A percentile compares a stretch with the other conserved stretches of the same genome.
These are phyloP conservation scores for Strigamia crassipes DNA, from an alignment of 2,888 invertebrate species.

Conservation along the genomic window DNA sequence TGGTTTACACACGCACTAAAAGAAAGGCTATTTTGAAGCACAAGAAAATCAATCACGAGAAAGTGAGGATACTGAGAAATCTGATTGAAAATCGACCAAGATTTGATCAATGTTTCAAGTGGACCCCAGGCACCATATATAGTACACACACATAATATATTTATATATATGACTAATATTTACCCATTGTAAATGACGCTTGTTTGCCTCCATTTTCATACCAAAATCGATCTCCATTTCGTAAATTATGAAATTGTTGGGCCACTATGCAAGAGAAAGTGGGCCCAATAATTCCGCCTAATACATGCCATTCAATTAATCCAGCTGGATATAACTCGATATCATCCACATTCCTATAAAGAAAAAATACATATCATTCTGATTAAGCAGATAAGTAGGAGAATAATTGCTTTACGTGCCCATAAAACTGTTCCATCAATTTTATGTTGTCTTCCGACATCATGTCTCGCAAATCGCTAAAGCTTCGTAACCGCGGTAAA, in stretches of 20 bases:
- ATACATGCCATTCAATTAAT: constrained; percentile 55
- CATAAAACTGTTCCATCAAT: constrained; percentile 52
- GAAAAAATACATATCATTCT: background rate
- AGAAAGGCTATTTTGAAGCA: too few relatives aligned
- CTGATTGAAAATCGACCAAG: too few relatives aligned
- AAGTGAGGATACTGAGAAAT: too few relatives aligned
- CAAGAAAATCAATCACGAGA: too few relatives aligned
- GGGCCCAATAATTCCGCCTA: constrained; percentile 56
- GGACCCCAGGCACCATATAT: too few relatives aligned
- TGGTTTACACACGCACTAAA: too few relatives aligned
- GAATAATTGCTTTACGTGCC: constrained; percentile 47
- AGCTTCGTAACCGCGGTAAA: constrained; percentile 52
- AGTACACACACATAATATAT: too few relatives aligned
- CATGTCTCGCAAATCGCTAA: constrained; percentile 52
- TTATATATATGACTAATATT: constrained; percentile 14
- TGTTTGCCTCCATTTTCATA: constrained; percentile 55
- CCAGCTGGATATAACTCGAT: constrained; percentile 57
- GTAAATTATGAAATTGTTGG: constrained; percentile 55
- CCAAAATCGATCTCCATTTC: constrained; percentile 58
- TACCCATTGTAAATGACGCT: constrained; percentile 52
- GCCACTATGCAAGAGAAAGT: constrained; percentile 57
- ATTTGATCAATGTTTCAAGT: too few relatives aligned
- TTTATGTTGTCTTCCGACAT: constrained; percentile 53
- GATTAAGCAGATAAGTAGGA: too few relatives aligned
- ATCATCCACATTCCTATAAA: constrained; percentile 56